Percentiles rank a stretch among this genome's conserved stretches.
Evolutionary conservation across 2,113 vertebrate species (phyloP).

Genomic region (Salvelinus alpinus): DNA sequence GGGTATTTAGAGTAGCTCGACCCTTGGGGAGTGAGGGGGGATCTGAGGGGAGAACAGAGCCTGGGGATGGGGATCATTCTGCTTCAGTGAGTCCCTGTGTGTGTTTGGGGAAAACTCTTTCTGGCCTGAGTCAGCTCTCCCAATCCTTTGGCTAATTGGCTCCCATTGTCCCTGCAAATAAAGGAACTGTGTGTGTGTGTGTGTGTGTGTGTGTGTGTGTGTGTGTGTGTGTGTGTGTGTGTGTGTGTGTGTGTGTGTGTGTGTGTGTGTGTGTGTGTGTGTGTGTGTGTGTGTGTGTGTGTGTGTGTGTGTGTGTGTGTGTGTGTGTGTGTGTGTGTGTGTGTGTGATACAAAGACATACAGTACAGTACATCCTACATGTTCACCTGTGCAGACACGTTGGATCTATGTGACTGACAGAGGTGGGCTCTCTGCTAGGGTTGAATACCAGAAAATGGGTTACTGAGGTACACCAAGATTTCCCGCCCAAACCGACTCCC

Average conservation of each 20-base stretch:
- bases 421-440: conserved; percentile 60
- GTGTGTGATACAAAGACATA: not conserved
- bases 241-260: conserved; percentile 6
- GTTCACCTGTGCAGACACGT: not conserved
- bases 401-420: not conserved
- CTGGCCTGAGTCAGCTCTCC: conserved; percentile 13
- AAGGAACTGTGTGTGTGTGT: conserved; percentile 15
- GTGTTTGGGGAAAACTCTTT: conserved; percentile 16
- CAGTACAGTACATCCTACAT: not conserved
- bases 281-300: no score
- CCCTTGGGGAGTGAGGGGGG: not conserved
- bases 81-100: conserved; percentile 25
- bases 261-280: not conserved
- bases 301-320: no score
- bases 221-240: no score
- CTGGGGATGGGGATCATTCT: conserved; percentile 18
- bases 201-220: not conserved
- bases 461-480: conserved; percentile 68
- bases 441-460: conserved; percentile 76
- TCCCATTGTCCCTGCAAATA: conserved; percentile 40
- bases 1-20: conserved; percentile 23
- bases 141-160: conserved; percentile 20
- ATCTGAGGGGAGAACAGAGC: not conserved
- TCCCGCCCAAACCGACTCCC: no score
- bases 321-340: not conserved